A percentile compares a stretch with the other conserved stretches of the same genome.
phyloP scores from a whole-genome alignment of 2,888 invertebrate genomes.

The Arctia plantaginis region DNA sequence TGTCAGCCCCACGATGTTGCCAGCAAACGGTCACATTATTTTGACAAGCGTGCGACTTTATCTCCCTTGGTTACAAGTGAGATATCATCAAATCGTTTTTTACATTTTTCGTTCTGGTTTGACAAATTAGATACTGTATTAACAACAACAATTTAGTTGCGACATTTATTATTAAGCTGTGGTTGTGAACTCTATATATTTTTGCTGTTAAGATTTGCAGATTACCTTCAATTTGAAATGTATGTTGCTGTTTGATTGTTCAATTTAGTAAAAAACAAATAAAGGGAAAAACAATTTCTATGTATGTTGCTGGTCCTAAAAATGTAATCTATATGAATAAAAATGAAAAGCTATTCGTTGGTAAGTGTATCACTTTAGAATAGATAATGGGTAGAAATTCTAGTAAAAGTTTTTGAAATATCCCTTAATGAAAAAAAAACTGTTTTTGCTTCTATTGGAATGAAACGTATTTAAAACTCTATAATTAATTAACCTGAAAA shows the following conservation, averaged over 20 bases:
- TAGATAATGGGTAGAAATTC: background rate
- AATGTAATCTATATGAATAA: background rate
- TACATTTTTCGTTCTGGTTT: conserved; percentile 38
- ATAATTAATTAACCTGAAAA: background rate
- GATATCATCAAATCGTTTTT: conserved; percentile 48
- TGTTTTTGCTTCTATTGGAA: background rate
- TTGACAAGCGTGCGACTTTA: conserved; percentile 82
- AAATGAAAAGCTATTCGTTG: background rate
- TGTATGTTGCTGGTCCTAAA: conserved; percentile 18
- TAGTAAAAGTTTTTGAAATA: background rate
- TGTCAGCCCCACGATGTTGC: conserved; percentile 55
- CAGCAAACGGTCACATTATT: conserved; percentile 59
- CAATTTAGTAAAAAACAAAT: conserved; percentile 16
- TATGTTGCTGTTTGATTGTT: conserved; percentile 20
- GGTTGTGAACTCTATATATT: conserved; percentile 34
- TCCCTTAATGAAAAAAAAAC: background rate
- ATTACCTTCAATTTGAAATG: conserved; percentile 23
- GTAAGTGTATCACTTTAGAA: background rate
- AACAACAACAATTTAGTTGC: conserved; percentile 55
- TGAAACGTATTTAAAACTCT: background rate
- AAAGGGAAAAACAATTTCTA: conserved; percentile 9
- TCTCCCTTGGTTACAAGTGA: conserved; percentile 59
- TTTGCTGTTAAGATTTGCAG: conserved; percentile 22
- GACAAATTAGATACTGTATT: conserved; percentile 51
- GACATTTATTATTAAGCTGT: conserved; percentile 49